Evolutionary conservation across 2,888 invertebrate species (phyloP), one percentile per base, ranked within the genome.

Genomic region (Microctonus aethiopoides): DNA sequence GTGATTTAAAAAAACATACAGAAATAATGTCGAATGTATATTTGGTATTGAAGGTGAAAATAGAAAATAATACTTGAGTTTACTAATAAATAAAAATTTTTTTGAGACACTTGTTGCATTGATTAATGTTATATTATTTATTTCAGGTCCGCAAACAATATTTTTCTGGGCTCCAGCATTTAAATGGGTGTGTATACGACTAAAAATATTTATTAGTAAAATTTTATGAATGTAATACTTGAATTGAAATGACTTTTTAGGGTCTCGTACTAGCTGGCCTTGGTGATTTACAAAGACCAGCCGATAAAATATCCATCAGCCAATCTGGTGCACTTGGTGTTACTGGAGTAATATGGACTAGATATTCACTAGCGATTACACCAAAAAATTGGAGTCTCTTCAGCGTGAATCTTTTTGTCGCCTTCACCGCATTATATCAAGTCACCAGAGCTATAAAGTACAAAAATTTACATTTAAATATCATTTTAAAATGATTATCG

Each of bases 121-220:
- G 36, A 62, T 46, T 39, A 24, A 46, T 1, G 2, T 1, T 0
- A n/a, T 52, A 16, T 52, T 46, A 2, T 34, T 63, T 61, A 57
- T 77, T 78, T 66, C 74, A 97, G 99, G 99, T 85, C 99, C 99
- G 10, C 98, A 98, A 89, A 99, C 99, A 2, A 92, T 99, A 71
- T 98, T 98, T 88, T 98, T 99, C 89, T 99, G 99, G 99, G 97
- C 98, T 41, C 99, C 99, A 72, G 90, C 93, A 24, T 94, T 97
- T 83, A 99, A 99, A 93, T 99, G 99, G 99, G 98, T 97, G 90
- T 91, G 91, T 88, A 74, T 73, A 66, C 67, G 29, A 16, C 24
- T 2, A 63, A 10, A 46, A 39, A 32, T 41, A 56, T 16, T n/a
- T n/a, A n/a, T n/a, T n/a, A n/a, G 10, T 52, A 20, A 60, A 22